Base-by-base conservation (phyloP, 2,888 invertebrate genomes). In the Drosophila setosimentum region DNA sequence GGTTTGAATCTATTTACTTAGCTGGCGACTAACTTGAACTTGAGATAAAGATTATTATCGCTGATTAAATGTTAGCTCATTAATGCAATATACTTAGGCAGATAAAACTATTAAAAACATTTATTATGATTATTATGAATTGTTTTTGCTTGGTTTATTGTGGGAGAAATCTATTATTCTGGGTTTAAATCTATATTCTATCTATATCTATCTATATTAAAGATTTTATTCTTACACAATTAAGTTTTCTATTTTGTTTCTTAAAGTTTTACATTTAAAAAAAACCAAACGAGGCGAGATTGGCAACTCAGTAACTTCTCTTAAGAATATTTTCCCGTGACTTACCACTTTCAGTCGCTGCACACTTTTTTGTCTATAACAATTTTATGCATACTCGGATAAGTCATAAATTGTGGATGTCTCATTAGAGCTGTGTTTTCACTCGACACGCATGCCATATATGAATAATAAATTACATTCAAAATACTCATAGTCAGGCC, bases 401-500 rank as follows among this genome's bases (percentile, higher is more conserved):
- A 55, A 59, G 51, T 60, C 69, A 69, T 63, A 59, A 62, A 50
- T 55, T 48, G 11, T 16, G 32, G 54, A 40, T 24, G 24, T 48
- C 63, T 59, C 58, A 64, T 69, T 69, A 76, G 63, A 53, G 55
- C 1, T 37, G 37, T 50, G 55, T 45, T 60, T 37, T 75, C 48
- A 30, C 40, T 58, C 51, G 40, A 53, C 75, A 61, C 30, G 42
- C 68, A 58, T 35, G 49, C 16, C 60, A 35, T 48, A 51, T 48
- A 48, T 63, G 62, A 45, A 63, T 60, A 69, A 79, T 63, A 45
- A 76, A 66, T 63, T 55, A 48, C 55, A 66, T 71, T 65, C 62
- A 62, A 63, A 76, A 69, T 33, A 42, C 54, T 29, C 33, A 24
- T 37, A 32, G 7, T 27, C 30, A 13, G 21, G 16, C 30, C 32